Conservation (phyloP, 2,113 vertebrate species). For the Phylloscopus trochiloides region DNA sequence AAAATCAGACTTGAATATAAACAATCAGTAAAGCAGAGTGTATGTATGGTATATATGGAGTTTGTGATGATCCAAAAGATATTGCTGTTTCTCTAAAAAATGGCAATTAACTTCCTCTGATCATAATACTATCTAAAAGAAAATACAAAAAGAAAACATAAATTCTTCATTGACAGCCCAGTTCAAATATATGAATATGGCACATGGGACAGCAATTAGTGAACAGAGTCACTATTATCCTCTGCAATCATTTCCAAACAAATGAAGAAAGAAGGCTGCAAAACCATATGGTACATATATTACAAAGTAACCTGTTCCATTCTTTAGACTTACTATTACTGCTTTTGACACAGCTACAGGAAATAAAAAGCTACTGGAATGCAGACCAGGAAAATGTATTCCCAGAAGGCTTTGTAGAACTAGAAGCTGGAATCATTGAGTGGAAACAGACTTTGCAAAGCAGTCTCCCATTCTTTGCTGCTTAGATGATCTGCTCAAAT, state of each 20-base stretch:
- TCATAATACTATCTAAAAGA: background rate
- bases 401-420: conserved; percentile 74
- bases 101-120: conserved; percentile 1
- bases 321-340: conserved; percentile 64
- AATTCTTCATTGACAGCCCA: background rate
- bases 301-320: conserved; percentile 69
- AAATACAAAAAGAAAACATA: background rate
- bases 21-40: background rate
- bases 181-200: background rate
- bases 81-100: background rate
- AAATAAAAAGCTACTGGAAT: conserved; percentile 81
- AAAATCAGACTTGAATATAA: background rate
- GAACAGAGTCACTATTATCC: conserved; percentile 37
- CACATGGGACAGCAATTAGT: conserved; percentile 33
- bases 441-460: conserved; percentile 76
- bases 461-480: conserved; percentile 48
- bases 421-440: conserved; percentile 72
- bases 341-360: conserved; percentile 75
- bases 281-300: conserved; percentile 69
- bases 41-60: background rate
- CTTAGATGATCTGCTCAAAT: conserved; percentile 49
- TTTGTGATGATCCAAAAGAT: background rate
- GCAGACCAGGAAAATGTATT: conserved; percentile 72
- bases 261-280: conserved; percentile 25
- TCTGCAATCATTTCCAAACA: conserved; percentile 43